Percentiles rank a stretch among this genome's conserved stretches.
phyloP scores from a whole-genome alignment of 2,797 vertebrate species.

The Ambastaia sidthimunki region DNA sequence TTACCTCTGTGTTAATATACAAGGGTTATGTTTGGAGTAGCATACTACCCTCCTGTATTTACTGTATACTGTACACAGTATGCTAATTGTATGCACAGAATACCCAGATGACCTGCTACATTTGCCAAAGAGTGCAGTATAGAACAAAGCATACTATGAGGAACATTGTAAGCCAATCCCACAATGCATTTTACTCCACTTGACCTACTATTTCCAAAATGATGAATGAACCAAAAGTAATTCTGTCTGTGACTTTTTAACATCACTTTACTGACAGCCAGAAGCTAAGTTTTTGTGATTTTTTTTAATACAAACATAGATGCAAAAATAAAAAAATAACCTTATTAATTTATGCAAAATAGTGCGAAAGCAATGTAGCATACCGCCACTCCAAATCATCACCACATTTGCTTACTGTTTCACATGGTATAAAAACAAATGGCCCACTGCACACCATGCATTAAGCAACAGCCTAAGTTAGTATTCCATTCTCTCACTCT shows the following conservation, averaged over 20 bases:
- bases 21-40: background rate
- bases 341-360: background rate
- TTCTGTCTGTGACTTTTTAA: background rate
- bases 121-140: background rate
- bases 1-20: background rate
- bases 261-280: background rate
- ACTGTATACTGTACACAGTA: slow-evolving; percentile 1
- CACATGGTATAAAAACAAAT: background rate
- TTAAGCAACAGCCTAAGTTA: slow-evolving; percentile 1
- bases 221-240: slow-evolving; percentile 3
- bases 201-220: background rate
- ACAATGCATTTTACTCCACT: slow-evolving; percentile 2
- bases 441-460: background rate
- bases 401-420: background rate
- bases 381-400: background rate
- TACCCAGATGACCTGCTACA: background rate
- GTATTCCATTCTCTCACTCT: slow-evolving; percentile 19
- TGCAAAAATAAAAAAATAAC: background rate
- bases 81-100: background rate
- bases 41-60: background rate
- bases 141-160: background rate
- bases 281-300: background rate
- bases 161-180: background rate
- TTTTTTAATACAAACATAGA: background rate
- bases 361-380: background rate